Evolutionary conservation across 1,140 invertebrate genomes (phyloP).

Genomic region (Macrobrachium rosenbergii): DNA sequence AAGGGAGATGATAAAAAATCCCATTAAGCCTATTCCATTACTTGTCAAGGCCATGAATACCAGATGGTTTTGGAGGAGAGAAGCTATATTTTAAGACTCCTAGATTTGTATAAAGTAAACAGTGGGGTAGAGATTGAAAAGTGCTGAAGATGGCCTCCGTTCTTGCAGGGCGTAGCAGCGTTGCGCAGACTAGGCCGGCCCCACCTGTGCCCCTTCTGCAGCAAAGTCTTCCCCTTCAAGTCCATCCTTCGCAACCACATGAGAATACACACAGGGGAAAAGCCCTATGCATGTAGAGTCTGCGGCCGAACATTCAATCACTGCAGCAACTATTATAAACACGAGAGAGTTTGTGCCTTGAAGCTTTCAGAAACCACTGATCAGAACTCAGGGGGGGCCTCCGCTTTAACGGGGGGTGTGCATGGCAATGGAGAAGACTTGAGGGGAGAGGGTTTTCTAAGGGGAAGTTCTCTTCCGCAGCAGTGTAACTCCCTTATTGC

Average conservation of each 20-base stretch:
- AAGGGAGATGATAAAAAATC: too few relatives aligned
- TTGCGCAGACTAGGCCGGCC: slow-evolving; percentile 64
- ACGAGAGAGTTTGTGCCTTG: slow-evolving; percentile 67
- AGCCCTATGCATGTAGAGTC: slow-evolving; percentile 71
- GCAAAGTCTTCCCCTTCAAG: slow-evolving; percentile 67
- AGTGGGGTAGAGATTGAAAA: slow-evolving; percentile 14
- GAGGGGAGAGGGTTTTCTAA: background rate
- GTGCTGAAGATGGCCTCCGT: slow-evolving; percentile 53
- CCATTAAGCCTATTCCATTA: too few relatives aligned
- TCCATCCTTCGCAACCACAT: slow-evolving; percentile 71
- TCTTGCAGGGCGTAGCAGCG: slow-evolving; percentile 57
- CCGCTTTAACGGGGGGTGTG: slow-evolving; percentile 17
- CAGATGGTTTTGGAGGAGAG: too few relatives aligned
- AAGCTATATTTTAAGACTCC: background rate
- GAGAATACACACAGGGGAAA: slow-evolving; percentile 72
- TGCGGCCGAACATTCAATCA: slow-evolving; percentile 73
- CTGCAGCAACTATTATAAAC: slow-evolving; percentile 72
- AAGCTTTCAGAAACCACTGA: slow-evolving; percentile 50
- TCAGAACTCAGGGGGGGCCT: slow-evolving; percentile 9
- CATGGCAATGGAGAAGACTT: slow-evolving; percentile 15
- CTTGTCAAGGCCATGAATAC: too few relatives aligned
- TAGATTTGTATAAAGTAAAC: background rate
- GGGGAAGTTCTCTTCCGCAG: background rate
- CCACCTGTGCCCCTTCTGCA: slow-evolving; percentile 66
- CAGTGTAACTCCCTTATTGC: too few relatives aligned